These are phyloP conservation scores for Rhynchomys soricoides DNA, from an alignment of 2,113 vertebrate genomes.

Conservation along the genomic window DNA sequence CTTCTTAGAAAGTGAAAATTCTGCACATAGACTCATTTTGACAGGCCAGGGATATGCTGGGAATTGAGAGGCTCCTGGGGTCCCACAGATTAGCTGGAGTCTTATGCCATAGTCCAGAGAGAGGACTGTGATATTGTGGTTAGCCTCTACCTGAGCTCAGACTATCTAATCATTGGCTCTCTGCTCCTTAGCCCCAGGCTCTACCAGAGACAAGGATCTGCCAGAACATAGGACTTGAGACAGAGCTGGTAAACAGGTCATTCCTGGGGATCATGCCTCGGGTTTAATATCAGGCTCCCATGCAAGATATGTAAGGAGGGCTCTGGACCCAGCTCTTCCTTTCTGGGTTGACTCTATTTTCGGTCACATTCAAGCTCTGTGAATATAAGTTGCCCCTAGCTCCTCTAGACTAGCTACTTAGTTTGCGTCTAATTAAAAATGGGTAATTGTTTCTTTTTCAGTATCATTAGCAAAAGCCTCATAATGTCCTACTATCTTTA, in stretches of 20 bases:
- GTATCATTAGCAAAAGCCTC: not conserved
- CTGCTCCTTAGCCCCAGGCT: slow-evolving; percentile 14
- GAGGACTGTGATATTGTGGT: not conserved
- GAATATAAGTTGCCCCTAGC: not conserved
- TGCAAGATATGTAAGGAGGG: not conserved
- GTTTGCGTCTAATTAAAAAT: not conserved
- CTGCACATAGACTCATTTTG: not conserved
- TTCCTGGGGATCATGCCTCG: not conserved
- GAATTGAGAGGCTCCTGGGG: not conserved
- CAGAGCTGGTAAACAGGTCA: not conserved
- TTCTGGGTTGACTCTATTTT: not conserved
- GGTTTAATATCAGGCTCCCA: not conserved
- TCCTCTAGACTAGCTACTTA: not conserved
- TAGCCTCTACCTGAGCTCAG: not conserved
- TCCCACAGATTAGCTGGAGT: not conserved
- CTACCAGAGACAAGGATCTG: not conserved
- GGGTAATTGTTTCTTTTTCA: not conserved
- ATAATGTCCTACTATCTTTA: not conserved
- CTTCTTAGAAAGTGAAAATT: not conserved
- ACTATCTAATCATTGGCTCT: not conserved
- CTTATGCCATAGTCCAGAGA: not conserved
- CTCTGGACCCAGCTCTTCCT: not conserved
- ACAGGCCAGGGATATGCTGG: not conserved
- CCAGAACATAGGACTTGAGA: not conserved
- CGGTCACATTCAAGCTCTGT: not conserved